Evolutionary conservation across 2,888 invertebrate species (phyloP).

Genomic region (Cenopis cana): DNA sequence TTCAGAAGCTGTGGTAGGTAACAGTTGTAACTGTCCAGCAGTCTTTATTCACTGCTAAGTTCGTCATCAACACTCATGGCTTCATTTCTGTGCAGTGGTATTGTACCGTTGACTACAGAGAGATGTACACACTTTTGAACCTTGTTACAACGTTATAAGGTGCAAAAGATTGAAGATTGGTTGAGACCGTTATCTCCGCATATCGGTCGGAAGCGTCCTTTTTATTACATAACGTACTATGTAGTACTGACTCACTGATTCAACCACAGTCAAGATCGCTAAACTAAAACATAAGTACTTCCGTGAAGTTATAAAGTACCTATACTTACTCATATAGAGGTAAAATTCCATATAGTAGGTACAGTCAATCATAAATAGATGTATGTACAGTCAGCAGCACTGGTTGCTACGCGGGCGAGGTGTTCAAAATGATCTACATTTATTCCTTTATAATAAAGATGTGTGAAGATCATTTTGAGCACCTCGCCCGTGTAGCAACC

Average conservation of each 20-base stretch:
- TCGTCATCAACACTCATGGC: background rate
- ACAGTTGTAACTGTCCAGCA: background rate
- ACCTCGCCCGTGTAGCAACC: too few relatives aligned
- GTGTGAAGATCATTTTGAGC: too few relatives aligned
- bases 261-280: constrained; percentile 32
- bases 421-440: too few relatives aligned
- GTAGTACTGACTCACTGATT: constrained; percentile 15
- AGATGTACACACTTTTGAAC: too few relatives aligned
- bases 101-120: too few relatives aligned
- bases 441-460: too few relatives aligned
- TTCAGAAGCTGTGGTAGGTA: too few relatives aligned
- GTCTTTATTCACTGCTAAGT: background rate
- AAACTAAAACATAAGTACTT: constrained; percentile 30
- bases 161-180: too few relatives aligned
- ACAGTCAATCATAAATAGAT: background rate
- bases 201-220: constrained; percentile 37
- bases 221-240: constrained; percentile 15
- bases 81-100: background rate
- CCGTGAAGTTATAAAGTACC: constrained; percentile 15
- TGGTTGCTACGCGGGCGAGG: too few relatives aligned
- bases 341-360: background rate
- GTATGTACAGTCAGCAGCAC: too few relatives aligned
- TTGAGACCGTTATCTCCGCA: constrained; percentile 27
- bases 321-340: background rate
- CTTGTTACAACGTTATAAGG: too few relatives aligned